Evolutionary conservation across 23 tunicate genomes (phyloP), one percentile per base, ranked within the genome.

Genomic region (Halocynthia roretzi): DNA sequence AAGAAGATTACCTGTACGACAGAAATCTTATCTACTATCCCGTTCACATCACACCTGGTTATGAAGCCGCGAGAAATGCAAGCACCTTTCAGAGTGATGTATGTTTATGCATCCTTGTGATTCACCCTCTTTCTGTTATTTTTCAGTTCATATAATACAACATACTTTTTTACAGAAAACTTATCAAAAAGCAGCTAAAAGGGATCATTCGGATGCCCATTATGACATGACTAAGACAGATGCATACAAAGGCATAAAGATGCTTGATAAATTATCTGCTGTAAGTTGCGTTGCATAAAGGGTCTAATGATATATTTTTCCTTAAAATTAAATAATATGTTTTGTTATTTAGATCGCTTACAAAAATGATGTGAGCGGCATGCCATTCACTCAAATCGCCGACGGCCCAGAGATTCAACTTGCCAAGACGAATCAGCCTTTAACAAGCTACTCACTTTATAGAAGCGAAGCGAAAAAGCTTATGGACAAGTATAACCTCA

Each of bases 1-100:
- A 89, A 64, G 90, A 96, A 85, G 99, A 96, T 70, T 96, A 96
- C 82, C 83, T 96, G 91, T 87, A 80, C 62, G 96, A 96, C 70
- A 68, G 93, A 74, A 79, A 87, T 62, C 80, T 89, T 6, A 89
- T 96, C n/a, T 96, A 96, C 61, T 96, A 85, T 69, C 99, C 99
- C 48, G 99, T 96, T 2, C 99, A 96, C 70, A 71, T 96, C 19
- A 96, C 99, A 58, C 78, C 93, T 5, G 99, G 96, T 0, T 96
- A 96, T 62, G 99, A 96, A 70, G 48, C 81, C 5, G 96, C 96
- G 6, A 67, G 78, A 5, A 82, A 82, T 31, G 99, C 99, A 12
- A 83, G 92, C 63, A 82, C 86, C 61, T 92, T 83, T 53, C 83
- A 80, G 8, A 82, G 83, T 53, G 92, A 78, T 71, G 97, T 90